Conservation (phyloP, 2,113 vertebrate species). For the Oryzias javanicus region DNA sequence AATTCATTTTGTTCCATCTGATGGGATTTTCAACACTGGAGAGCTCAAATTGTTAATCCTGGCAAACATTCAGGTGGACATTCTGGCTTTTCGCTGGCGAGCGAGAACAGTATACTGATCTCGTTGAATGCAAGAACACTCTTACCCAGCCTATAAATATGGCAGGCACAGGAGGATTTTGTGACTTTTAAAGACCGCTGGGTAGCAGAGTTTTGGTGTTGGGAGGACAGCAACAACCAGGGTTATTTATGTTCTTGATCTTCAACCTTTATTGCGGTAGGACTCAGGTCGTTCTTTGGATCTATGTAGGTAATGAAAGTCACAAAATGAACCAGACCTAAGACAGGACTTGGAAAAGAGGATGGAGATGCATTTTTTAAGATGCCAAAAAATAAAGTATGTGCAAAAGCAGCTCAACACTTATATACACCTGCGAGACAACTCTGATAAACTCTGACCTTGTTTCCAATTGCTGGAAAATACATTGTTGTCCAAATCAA, state of each 20-base stretch:
- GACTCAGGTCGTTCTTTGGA: conserved; percentile 7
- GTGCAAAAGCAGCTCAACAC: background rate
- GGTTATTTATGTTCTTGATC: conserved; percentile 51
- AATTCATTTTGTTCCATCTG: conserved; percentile 70
- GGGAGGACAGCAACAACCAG: conserved; percentile 32
- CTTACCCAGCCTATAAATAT: conserved; percentile 60
- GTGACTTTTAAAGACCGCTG: conserved; percentile 49
- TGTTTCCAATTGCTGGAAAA: too few species aligned
- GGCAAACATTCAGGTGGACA: conserved; percentile 38
- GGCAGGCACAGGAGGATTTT: conserved; percentile 36
- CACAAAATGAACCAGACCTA: background rate
- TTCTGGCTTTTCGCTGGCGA: conserved; percentile 30
- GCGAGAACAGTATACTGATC: conserved; percentile 53
- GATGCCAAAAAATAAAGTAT: background rate
- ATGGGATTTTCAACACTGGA: conserved; percentile 70
- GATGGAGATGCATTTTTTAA: background rate
- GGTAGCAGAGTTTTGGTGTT: conserved; percentile 36
- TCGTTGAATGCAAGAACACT: conserved; percentile 36
- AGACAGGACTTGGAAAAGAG: background rate
- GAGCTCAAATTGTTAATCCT: conserved; percentile 63
- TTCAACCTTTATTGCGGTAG: conserved; percentile 23
- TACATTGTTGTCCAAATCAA: too few species aligned
- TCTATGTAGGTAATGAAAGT: background rate
- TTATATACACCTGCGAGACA: too few species aligned
- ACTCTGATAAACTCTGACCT: too few species aligned